These are phyloP conservation scores for Cryptus armator DNA, from an alignment of 2,888 invertebrate genomes.

Conservation along the genomic window DNA sequence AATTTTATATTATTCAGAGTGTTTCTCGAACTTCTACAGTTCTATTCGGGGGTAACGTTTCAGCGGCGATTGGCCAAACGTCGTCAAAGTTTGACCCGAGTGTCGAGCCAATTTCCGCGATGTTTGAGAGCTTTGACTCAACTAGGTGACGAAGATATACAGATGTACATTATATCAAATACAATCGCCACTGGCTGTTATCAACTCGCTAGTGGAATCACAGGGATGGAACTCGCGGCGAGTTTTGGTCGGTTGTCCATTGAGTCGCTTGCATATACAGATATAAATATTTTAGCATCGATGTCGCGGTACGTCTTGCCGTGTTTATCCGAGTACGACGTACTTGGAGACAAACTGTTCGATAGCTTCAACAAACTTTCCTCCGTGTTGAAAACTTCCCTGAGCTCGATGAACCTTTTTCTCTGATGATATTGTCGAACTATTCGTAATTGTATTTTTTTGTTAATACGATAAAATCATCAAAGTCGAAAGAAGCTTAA, in stretches of 20 bases:
- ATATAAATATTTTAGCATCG: neutral
- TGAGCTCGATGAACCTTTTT: too few species aligned
- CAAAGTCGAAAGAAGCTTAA: too few species aligned
- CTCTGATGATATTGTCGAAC: too few species aligned
- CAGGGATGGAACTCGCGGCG: conserved; percentile 7
- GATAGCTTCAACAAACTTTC: too few species aligned
- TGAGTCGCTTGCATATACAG: neutral
- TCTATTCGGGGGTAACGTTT: conserved; percentile 33
- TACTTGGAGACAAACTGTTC: too few species aligned
- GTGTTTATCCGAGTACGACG: neutral
- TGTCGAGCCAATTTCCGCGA: conserved; percentile 53
- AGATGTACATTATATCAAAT: neutral
- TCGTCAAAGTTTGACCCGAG: conserved; percentile 54
- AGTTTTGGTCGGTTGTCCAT: conserved; percentile 36
- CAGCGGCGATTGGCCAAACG: conserved; percentile 42
- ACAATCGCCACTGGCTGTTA: conserved; percentile 39
- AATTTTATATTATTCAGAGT: neutral
- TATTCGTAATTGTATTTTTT: too few species aligned
- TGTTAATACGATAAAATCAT: too few species aligned
- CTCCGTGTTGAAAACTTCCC: too few species aligned
- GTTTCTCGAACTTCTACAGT: neutral
- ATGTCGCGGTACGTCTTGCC: neutral
- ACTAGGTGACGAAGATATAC: neutral
- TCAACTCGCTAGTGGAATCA: conserved; percentile 41
- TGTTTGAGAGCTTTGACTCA: conserved; percentile 30